A percentile compares a stretch with the other conserved stretches of the same genome.
These are phyloP conservation scores for Polyommatus iphigenia DNA, from an alignment of 2,888 invertebrate species.

Conservation along the genomic window DNA sequence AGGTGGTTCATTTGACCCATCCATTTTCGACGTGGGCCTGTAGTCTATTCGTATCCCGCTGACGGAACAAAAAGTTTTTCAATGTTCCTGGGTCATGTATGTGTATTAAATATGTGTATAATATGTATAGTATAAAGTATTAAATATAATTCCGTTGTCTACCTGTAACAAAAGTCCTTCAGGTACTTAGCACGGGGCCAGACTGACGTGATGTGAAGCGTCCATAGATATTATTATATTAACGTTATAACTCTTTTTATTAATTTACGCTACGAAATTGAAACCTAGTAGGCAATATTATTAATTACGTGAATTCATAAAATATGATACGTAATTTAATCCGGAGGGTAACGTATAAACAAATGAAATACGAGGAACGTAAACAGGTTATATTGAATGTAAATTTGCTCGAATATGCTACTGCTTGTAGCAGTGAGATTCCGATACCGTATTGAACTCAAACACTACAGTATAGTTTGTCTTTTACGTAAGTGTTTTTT, in stretches of 20 bases:
- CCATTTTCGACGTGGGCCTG: no score
- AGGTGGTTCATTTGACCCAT: no score
- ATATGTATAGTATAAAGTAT: no score
- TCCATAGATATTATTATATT: no score
- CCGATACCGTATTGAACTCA: not conserved
- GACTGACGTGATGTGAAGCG: no score
- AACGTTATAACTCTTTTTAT: not conserved
- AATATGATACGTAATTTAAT: not conserved
- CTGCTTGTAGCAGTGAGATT: not conserved
- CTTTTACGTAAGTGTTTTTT: not conserved
- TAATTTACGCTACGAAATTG: not conserved
- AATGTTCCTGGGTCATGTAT: no score
- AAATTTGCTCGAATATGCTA: conserved; percentile 2
- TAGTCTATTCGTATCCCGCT: no score
- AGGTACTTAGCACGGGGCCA: no score
- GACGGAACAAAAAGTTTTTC: no score
- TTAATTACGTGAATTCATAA: not conserved
- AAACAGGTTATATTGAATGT: conserved; percentile 4
- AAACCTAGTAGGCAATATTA: not conserved
- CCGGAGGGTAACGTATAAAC: not conserved
- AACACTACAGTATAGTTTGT: not conserved
- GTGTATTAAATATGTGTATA: no score
- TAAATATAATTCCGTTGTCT: no score
- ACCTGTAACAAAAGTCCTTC: no score
- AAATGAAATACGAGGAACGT: not conserved